Evolutionary conservation across 2,888 invertebrate species (phyloP).

Genomic region (Nebria salina): DNA sequence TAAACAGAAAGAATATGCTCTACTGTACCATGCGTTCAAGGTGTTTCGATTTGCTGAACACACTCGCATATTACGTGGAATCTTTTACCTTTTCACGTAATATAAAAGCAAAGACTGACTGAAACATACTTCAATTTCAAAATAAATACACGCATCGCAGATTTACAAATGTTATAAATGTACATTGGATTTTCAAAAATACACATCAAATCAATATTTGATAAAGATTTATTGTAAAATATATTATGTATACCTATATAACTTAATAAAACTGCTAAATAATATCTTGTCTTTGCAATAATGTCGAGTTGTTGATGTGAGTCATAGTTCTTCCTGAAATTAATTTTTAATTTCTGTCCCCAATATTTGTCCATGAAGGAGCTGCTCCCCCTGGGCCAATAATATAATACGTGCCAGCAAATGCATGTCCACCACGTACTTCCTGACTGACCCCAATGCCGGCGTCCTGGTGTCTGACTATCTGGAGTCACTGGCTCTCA

Average conservation of each 20-base stretch:
- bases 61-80: neutral
- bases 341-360: neutral
- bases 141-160: too few species aligned
- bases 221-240: too few species aligned
- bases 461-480: conserved; percentile 7
- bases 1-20: conserved; percentile 1
- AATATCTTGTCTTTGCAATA: too few species aligned
- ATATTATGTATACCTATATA: too few species aligned
- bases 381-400: neutral
- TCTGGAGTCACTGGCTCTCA: neutral
- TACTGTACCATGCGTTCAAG: neutral
- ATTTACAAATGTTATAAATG: too few species aligned
- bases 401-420: neutral
- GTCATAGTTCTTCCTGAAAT: neutral
- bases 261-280: too few species aligned
- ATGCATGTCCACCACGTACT: neutral
- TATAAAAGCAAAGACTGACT: too few species aligned
- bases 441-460: neutral
- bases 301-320: neutral
- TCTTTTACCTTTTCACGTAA: neutral
- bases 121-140: too few species aligned
- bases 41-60: neutral
- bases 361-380: neutral
- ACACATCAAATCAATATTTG: too few species aligned
- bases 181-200: too few species aligned